A percentile compares a stretch with the other conserved stretches of the same genome.
Evolutionary conservation across 2,113 vertebrate genomes (phyloP).

Genomic region (Solea senegalensis): DNA sequence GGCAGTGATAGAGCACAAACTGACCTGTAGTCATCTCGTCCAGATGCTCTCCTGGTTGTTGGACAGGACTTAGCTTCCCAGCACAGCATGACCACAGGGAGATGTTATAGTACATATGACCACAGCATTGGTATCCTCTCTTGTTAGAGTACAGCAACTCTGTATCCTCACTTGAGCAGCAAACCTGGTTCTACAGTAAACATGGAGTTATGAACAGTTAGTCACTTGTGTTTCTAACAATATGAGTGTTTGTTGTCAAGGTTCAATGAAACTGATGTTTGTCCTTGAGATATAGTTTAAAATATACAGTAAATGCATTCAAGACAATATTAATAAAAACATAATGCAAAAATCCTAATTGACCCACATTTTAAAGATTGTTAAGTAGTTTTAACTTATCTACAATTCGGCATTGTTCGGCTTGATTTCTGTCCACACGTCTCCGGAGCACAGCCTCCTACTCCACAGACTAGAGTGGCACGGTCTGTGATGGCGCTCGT

Average conservation of each 20-base stretch:
- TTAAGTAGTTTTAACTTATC: too few species aligned
- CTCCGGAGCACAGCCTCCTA: too few species aligned
- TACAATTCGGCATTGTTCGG: too few species aligned
- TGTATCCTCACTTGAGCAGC: slow-evolving; percentile 40
- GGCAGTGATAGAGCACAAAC: neutral
- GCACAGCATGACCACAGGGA: slow-evolving; percentile 57
- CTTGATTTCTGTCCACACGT: too few species aligned
- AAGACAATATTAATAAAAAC: neutral
- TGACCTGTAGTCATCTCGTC: neutral
- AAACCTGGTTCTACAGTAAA: slow-evolving; percentile 5
- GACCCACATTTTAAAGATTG: too few species aligned
- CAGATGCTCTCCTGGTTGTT: neutral
- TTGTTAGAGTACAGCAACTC: slow-evolving; percentile 29
- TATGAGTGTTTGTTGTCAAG: neutral
- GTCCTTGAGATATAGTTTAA: neutral
- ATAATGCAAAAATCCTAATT: too few species aligned
- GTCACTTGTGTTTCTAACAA: neutral
- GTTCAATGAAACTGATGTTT: neutral
- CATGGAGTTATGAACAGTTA: neutral
- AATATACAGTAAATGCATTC: neutral
- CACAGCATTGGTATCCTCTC: slow-evolving; percentile 40
- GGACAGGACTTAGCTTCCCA: neutral
- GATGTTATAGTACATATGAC: slow-evolving; percentile 46
- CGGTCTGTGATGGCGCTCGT: too few species aligned
- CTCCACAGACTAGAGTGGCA: too few species aligned